A percentile compares a stretch with the other conserved stretches of the same genome.
Evolutionary conservation across 30 jellyfish, hydroid and myxozoan genomes (phyloP).

Genomic region (Aurelia sp.): DNA sequence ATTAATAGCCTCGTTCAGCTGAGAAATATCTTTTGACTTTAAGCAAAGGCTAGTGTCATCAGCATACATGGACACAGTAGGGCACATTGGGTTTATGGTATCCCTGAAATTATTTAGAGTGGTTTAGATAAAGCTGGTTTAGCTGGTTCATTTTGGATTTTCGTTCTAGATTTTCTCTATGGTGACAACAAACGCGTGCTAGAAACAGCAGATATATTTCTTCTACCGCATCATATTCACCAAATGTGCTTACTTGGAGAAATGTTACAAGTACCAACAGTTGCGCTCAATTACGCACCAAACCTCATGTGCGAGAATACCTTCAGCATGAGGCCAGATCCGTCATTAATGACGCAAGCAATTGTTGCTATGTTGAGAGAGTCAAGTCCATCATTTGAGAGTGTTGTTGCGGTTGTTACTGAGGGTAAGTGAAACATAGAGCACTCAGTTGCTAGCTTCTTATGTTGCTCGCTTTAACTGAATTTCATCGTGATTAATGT

Average conservation of each 20-base stretch:
- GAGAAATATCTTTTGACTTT: too few relatives aligned
- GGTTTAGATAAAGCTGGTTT: too few relatives aligned
- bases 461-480: too few relatives aligned
- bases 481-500: too few relatives aligned
- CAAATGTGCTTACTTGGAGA: slow-evolving; percentile 67
- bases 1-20: too few relatives aligned
- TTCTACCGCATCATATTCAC: slow-evolving; percentile 57
- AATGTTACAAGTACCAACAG: slow-evolving; percentile 70
- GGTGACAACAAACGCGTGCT: slow-evolving; percentile 33
- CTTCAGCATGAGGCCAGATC: slow-evolving; percentile 85
- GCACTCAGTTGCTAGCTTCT: too few relatives aligned
- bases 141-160: background rate
- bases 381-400: slow-evolving; percentile 64
- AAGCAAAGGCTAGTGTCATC: too few relatives aligned
- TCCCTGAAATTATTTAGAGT: too few relatives aligned
- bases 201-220: slow-evolving; percentile 53
- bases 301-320: slow-evolving; percentile 42
- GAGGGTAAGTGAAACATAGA: slow-evolving; percentile 30
- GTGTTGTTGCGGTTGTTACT: slow-evolving; percentile 69
- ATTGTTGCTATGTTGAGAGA: slow-evolving; percentile 72
- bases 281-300: slow-evolving; percentile 63
- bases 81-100: too few relatives aligned
- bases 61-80: too few relatives aligned
- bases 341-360: slow-evolving; percentile 49
- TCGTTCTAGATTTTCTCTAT: slow-evolving; percentile 41